Evolutionary conservation across 2,888 invertebrate genomes (phyloP).

Genomic region (Cheilosia scutellata): DNA sequence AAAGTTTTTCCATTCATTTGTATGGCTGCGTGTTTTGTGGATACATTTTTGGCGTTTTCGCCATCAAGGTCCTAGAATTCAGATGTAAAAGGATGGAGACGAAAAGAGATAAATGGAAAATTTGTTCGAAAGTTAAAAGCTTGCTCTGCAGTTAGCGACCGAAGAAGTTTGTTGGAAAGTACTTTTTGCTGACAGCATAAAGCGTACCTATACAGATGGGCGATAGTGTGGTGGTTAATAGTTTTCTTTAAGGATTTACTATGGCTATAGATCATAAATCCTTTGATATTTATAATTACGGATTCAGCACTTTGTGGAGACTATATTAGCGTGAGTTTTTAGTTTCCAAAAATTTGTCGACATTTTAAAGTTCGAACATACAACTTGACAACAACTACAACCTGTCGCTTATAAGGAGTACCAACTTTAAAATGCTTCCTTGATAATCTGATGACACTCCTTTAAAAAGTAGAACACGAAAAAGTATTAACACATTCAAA

Average conservation of each 20-base stretch:
- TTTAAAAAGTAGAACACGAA: background rate
- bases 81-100: background rate
- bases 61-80: constrained; percentile 9
- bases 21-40: constrained; percentile 42
- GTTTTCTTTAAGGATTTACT: constrained; percentile 6
- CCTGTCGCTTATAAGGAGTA: no score
- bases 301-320: background rate
- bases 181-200: constrained; percentile 38
- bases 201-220: constrained; percentile 4
- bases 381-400: no score
- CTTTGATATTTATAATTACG: background rate
- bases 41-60: constrained; percentile 19
- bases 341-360: background rate
- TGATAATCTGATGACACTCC: background rate
- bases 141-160: constrained; percentile 24
- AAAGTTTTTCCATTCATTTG: constrained; percentile 65
- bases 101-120: background rate
- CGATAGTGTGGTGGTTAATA: constrained; percentile 2
- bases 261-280: constrained; percentile 26
- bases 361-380: no score
- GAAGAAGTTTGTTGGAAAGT: constrained; percentile 38
- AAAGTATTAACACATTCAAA: background rate
- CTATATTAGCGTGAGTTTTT: background rate
- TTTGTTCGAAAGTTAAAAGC: constrained; percentile 17
- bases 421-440: no score